Evolutionary conservation across 2,113 vertebrate genomes (phyloP).

Genomic region (Eonycteris spelaea): DNA sequence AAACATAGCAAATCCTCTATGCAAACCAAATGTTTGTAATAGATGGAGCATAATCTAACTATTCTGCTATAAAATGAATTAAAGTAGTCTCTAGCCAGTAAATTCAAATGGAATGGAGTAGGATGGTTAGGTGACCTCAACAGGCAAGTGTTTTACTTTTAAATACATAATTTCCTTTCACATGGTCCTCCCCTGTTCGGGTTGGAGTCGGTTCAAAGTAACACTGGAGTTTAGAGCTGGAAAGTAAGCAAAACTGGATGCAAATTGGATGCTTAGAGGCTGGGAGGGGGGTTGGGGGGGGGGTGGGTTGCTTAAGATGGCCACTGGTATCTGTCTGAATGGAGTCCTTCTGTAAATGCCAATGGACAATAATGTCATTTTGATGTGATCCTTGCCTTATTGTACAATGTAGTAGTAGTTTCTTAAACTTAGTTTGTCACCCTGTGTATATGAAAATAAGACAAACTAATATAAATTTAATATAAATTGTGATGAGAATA

Average conservation of each 20-base stretch:
- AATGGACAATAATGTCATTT: conserved; percentile 5
- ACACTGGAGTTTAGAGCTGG: neutral
- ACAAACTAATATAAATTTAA: neutral
- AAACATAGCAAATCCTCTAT: conserved; percentile 77
- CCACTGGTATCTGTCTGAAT: neutral
- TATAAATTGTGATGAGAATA: conserved; percentile 41
- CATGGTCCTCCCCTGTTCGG: neutral
- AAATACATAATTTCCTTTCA: conserved; percentile 44
- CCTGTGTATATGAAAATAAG: conserved; percentile 35
- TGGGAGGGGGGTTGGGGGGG: neutral
- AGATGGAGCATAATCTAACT: conserved; percentile 79
- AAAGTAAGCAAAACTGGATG: neutral
- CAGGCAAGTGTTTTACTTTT: conserved; percentile 47
- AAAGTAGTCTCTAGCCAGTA: conserved; percentile 72
- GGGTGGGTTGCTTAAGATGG: neutral
- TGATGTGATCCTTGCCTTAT: neutral
- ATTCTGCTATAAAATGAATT: conserved; percentile 80
- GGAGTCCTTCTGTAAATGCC: conserved; percentile 30
- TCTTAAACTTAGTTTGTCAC: conserved; percentile 24
- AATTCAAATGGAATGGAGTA: conserved; percentile 68
- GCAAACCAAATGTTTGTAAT: conserved; percentile 80
- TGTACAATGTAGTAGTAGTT: conserved; percentile 35
- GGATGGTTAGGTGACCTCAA: conserved; percentile 44
- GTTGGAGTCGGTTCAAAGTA: neutral
- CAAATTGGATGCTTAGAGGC: neutral